Conservation (phyloP, 2,113 vertebrate genomes). For the Saiga tatarica region DNA sequence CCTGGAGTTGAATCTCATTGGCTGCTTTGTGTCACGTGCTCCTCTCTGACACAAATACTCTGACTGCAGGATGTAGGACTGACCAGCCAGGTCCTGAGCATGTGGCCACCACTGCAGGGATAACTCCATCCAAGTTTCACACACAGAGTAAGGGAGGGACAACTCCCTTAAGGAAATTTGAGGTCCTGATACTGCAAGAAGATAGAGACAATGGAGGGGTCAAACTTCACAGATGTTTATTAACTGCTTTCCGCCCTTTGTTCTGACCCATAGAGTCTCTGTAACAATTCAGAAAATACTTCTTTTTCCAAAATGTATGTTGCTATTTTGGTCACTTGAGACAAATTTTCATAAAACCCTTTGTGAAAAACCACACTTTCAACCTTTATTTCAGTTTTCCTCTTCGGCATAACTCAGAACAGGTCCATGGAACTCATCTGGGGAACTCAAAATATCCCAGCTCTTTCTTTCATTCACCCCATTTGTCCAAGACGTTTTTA, state of each 20-base stretch:
- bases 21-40: neutral
- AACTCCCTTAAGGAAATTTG: neutral
- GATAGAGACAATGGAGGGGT: neutral
- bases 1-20: neutral
- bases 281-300: neutral
- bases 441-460: neutral
- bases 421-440: neutral
- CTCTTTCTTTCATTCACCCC: neutral
- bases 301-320: neutral
- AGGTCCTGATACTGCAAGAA: neutral
- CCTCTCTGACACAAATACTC: neutral
- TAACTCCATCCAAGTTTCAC: neutral
- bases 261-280: neutral
- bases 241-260: neutral
- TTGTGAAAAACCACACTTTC: neutral
- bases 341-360: neutral
- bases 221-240: neutral
- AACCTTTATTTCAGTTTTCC: neutral
- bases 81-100: neutral
- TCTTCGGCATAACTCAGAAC: neutral
- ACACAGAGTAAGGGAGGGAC: neutral
- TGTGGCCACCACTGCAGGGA: neutral
- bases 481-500: neutral
- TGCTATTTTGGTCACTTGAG: neutral
- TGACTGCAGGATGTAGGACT: neutral